These are phyloP conservation scores for Lymantria monacha DNA, from an alignment of 2,888 invertebrate species.

Conservation along the genomic window DNA sequence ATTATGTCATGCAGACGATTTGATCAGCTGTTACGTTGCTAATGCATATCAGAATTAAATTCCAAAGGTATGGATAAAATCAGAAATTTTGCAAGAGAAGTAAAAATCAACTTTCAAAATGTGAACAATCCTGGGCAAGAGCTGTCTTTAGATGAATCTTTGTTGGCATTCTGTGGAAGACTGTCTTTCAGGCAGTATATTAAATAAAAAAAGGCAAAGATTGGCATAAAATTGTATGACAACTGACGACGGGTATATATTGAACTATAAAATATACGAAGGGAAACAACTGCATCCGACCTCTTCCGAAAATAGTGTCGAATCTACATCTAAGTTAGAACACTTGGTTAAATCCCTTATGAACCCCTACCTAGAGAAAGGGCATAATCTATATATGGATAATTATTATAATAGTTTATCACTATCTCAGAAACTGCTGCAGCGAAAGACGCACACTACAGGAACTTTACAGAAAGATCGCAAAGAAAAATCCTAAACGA, in stretches of 20 bases:
- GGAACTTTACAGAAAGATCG: slow-evolving; percentile 13
- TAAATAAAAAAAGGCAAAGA: slow-evolving; percentile 8
- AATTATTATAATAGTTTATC: background rate
- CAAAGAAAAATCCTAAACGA: slow-evolving; percentile 14
- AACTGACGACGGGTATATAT: slow-evolving; percentile 13
- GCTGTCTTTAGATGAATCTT: slow-evolving; percentile 2
- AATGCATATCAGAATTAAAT: background rate
- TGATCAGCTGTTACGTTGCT: slow-evolving; percentile 4
- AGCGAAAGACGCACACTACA: slow-evolving; percentile 9
- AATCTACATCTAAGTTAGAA: background rate
- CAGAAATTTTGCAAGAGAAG: background rate
- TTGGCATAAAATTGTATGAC: slow-evolving; percentile 20
- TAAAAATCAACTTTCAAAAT: background rate
- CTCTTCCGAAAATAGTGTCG: background rate
- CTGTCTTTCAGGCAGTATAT: slow-evolving; percentile 5
- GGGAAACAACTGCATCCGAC: background rate
- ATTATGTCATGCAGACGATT: slow-evolving; percentile 1
- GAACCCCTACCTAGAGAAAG: background rate
- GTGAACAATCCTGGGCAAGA: slow-evolving; percentile 2
- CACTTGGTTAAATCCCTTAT: background rate
- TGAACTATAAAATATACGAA: slow-evolving; percentile 18
- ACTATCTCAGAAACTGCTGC: background rate
- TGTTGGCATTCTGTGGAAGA: background rate
- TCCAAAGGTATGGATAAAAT: slow-evolving; percentile 4
- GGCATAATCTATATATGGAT: background rate